A percentile compares a stretch with the other conserved stretches of the same genome.
These are phyloP conservation scores for Astreopora myriophthalma DNA, from an alignment of 64 coral and sea anemone genomes.

Conservation along the genomic window DNA sequence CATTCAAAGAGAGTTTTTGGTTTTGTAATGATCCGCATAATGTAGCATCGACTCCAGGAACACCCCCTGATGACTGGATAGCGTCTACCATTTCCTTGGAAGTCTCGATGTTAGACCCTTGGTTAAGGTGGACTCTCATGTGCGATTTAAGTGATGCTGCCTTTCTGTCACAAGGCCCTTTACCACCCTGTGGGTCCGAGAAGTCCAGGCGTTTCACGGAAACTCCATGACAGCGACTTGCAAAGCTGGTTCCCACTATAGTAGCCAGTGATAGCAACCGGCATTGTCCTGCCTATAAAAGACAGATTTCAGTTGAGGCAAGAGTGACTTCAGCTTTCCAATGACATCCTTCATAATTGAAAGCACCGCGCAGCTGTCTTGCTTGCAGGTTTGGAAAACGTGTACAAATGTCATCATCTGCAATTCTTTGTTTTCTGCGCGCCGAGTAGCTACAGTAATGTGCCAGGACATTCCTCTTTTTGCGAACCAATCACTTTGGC, in stretches of 20 bases:
- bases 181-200: too few relatives aligned
- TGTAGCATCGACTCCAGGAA: constrained; percentile 14
- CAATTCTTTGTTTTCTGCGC: neutral
- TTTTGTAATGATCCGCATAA: neutral
- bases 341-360: too few relatives aligned
- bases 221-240: neutral
- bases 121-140: constrained; percentile 6
- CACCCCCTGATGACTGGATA: constrained; percentile 8
- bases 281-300: constrained; percentile 48
- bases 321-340: too few relatives aligned
- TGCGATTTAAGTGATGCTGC: constrained; percentile 3
- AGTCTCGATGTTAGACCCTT: constrained; percentile 31
- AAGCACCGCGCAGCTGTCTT: neutral
- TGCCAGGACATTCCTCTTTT: too few relatives aligned
- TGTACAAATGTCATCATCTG: neutral
- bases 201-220: neutral
- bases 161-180: too few relatives aligned
- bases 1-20: neutral
- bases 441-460: neutral
- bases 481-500: too few relatives aligned
- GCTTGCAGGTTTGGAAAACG: neutral
- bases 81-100: too few relatives aligned
- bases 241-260: constrained; percentile 6
- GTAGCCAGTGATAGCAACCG: constrained; percentile 67
- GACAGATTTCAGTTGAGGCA: constrained; percentile 28